These are phyloP conservation scores for Ammodytes marinus DNA, from an alignment of 2,113 vertebrate genomes.

Conservation along the genomic window DNA sequence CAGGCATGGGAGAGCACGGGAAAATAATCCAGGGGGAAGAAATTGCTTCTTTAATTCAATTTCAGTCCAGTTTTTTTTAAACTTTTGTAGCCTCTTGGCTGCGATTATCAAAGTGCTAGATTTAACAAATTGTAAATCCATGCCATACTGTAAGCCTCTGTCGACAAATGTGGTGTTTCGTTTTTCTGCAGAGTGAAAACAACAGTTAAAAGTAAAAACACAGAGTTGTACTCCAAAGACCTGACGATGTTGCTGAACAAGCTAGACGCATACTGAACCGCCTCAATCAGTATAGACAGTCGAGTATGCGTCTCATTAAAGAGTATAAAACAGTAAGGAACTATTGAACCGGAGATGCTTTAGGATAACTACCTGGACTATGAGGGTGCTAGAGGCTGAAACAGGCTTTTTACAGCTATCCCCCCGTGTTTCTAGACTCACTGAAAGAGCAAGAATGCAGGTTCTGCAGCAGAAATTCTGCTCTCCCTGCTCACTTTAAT, in stretches of 20 bases:
- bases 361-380: conserved; percentile 17
- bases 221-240: neutral
- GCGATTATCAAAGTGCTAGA: conserved; percentile 45
- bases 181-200: conserved; percentile 23
- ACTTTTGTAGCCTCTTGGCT: conserved; percentile 35
- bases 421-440: conserved; percentile 17
- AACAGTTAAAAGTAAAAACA: conserved; percentile 32
- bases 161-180: conserved; percentile 16
- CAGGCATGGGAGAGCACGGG: conserved; percentile 38
- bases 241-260: conserved; percentile 14
- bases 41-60: conserved; percentile 62
- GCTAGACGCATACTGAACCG: neutral
- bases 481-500: conserved; percentile 47
- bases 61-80: conserved; percentile 42
- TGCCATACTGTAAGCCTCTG: conserved; percentile 13
- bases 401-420: conserved; percentile 1
- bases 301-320: conserved; percentile 26
- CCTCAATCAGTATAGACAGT: neutral
- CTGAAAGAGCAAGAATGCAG: conserved; percentile 34
- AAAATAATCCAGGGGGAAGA: conserved; percentile 50
- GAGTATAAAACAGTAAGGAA: conserved; percentile 27
- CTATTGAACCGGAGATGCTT: conserved; percentile 21
- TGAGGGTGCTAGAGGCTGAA: conserved; percentile 3
- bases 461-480: too few species aligned
- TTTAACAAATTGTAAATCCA: conserved; percentile 53